Conservation (phyloP, 1,140 invertebrate genomes). For the Scaptomyza pallida region DNA sequence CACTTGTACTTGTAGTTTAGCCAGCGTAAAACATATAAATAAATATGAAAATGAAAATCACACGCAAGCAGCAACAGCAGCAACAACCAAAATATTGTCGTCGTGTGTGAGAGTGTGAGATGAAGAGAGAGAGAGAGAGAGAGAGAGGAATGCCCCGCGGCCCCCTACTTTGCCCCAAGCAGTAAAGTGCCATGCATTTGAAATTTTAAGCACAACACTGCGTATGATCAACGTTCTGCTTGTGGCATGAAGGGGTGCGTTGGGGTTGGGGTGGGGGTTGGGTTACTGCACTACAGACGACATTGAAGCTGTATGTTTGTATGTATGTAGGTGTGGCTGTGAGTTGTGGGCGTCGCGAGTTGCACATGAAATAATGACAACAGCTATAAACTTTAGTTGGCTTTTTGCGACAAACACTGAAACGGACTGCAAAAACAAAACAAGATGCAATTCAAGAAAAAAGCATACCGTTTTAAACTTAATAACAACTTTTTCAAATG, state of each 20-base stretch:
- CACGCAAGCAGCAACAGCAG: conserved; percentile 46
- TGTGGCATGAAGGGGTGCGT: conserved; percentile 2
- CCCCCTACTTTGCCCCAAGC: conserved; percentile 10
- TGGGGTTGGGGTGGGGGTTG: neutral
- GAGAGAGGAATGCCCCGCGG: conserved; percentile 1
- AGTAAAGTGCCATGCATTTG: conserved; percentile 47
- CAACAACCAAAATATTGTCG: conserved; percentile 48
- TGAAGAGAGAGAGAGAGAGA: too few species aligned
- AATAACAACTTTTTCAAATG: too few species aligned
- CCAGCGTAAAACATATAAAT: conserved; percentile 60
- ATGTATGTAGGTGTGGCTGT: conserved; percentile 5
- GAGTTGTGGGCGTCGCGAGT: conserved; percentile 17
- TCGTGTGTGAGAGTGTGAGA: conserved; percentile 1
- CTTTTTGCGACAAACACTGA: conserved; percentile 37
- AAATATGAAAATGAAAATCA: conserved; percentile 50
- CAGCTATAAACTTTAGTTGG: conserved; percentile 47
- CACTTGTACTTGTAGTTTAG: conserved; percentile 76
- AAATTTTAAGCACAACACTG: conserved; percentile 54
- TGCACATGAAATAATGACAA: conserved; percentile 55
- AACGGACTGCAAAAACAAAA: conserved; percentile 4
- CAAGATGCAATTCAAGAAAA: conserved; percentile 8
- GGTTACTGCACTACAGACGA: neutral
- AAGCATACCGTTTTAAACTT: too few species aligned
- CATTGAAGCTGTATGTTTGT: neutral
- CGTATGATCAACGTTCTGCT: conserved; percentile 47